Percentiles rank a stretch among this genome's conserved stretches.
These are phyloP conservation scores for Anthrax anthrax DNA, from an alignment of 2,888 invertebrate species.

Conservation along the genomic window DNA sequence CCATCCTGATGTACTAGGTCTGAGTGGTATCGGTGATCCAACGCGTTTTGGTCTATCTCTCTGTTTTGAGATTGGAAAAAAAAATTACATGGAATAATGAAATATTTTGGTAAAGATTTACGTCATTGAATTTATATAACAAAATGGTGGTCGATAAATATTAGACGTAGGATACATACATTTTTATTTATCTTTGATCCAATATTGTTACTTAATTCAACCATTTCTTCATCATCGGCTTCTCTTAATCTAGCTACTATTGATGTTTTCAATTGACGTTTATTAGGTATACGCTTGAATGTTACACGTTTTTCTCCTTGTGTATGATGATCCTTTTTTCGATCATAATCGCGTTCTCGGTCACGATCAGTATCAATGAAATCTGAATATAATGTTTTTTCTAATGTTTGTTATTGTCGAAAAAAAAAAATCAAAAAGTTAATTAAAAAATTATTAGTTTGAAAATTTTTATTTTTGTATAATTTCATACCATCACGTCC, in stretches of 20 bases:
- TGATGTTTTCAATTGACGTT: too few species aligned
- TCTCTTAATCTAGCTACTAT: background rate
- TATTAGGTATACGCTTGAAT: background rate
- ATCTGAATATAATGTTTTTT: background rate
- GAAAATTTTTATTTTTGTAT: too few species aligned
- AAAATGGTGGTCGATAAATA: too few species aligned
- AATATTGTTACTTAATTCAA: background rate
- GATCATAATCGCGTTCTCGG: background rate
- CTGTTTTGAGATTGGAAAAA: background rate
- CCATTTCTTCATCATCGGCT: background rate
- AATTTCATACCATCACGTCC: too few species aligned
- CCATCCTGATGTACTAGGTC: conserved; percentile 46
- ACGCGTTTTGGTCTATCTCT: conserved; percentile 18
- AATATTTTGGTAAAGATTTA: background rate
- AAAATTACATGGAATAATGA: background rate
- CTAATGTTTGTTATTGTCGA: too few species aligned
- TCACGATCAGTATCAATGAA: background rate
- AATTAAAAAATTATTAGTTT: too few species aligned
- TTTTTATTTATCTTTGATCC: too few species aligned
- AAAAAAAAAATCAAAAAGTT: too few species aligned
- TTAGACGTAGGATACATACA: too few species aligned
- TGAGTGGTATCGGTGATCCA: conserved; percentile 29
- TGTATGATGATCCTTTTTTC: background rate
- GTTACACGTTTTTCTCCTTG: background rate
- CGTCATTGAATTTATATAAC: too few species aligned